Evolutionary conservation across 2,797 vertebrate genomes (phyloP).

Genomic region (Vireo griseus): DNA sequence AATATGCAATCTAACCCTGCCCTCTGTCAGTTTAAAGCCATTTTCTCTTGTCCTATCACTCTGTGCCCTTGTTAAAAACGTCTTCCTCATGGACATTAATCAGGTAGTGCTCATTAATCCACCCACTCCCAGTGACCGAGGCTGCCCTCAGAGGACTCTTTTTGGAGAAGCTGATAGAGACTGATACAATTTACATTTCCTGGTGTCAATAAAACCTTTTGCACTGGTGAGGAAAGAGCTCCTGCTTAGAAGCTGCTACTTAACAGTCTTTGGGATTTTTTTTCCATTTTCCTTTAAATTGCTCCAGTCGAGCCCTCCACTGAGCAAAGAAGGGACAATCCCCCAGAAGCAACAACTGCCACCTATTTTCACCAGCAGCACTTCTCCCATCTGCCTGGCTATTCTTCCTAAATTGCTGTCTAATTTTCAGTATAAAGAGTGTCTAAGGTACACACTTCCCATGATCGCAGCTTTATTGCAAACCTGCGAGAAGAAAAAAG

Average conservation of each 20-base stretch:
- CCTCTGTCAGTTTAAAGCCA: not conserved
- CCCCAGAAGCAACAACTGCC: not conserved
- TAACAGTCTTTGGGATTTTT: not conserved
- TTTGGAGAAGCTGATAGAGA: not conserved
- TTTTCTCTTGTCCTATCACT: not conserved
- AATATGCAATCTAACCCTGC: too few relatives aligned
- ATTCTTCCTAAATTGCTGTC: constrained; percentile 13
- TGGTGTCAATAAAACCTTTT: not conserved
- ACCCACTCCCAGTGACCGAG: accelerated
- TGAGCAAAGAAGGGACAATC: not conserved
- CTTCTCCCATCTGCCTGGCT: not conserved
- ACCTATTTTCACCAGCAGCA: constrained; percentile 11
- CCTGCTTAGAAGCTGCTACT: not conserved
- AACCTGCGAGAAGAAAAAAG: not conserved
- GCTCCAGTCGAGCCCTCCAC: not conserved
- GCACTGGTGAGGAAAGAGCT: not conserved
- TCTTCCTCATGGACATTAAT: not conserved
- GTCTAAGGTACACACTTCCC: not conserved
- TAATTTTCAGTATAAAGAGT: constrained; percentile 1
- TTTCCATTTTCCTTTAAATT: not conserved
- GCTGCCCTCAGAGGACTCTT: not conserved
- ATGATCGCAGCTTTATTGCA: not conserved
- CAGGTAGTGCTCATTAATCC: not conserved
- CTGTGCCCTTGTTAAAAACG: not conserved
- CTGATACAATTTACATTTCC: not conserved